phyloP scores from a whole-genome alignment of 2,113 vertebrate species.

The Orthonyx spaldingii region DNA sequence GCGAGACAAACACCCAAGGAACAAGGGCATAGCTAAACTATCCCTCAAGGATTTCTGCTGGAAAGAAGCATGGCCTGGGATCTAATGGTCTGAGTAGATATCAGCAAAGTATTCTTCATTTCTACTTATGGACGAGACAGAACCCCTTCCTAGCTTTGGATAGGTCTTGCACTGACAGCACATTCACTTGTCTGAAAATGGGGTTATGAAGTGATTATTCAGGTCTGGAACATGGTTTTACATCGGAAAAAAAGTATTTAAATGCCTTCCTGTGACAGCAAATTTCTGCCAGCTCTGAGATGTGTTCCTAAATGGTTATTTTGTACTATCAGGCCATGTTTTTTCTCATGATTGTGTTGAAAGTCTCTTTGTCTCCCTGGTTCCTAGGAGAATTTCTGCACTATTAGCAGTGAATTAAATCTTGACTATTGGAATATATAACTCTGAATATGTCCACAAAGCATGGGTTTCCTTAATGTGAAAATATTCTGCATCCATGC shows the following conservation, averaged over 20 bases:
- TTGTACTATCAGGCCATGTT: fast-evolving
- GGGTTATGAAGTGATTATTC: not conserved
- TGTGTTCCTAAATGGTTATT: not conserved
- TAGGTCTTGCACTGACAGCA: fast-evolving
- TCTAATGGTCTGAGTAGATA: not conserved
- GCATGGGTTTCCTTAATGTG: not conserved
- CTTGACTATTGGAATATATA: not conserved
- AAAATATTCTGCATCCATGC: not conserved
- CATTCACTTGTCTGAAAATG: not conserved
- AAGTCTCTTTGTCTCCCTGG: not conserved
- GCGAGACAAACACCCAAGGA: not conserved
- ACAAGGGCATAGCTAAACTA: not conserved
- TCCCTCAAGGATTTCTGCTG: not conserved
- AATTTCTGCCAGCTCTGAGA: not conserved
- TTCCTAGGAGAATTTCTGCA: not conserved
- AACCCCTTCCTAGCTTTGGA: not conserved
- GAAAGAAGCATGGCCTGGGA: not conserved
- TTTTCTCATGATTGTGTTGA: not conserved
- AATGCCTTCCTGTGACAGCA: not conserved
- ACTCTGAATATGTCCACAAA: not conserved
- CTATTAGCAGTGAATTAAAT: not conserved
- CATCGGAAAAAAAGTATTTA: not conserved
- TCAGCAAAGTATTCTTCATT: not conserved
- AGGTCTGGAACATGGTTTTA: not conserved
- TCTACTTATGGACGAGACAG: not conserved